These are phyloP conservation scores for Apteryx owenii DNA, from an alignment of 2,113 vertebrate species.

Conservation along the genomic window DNA sequence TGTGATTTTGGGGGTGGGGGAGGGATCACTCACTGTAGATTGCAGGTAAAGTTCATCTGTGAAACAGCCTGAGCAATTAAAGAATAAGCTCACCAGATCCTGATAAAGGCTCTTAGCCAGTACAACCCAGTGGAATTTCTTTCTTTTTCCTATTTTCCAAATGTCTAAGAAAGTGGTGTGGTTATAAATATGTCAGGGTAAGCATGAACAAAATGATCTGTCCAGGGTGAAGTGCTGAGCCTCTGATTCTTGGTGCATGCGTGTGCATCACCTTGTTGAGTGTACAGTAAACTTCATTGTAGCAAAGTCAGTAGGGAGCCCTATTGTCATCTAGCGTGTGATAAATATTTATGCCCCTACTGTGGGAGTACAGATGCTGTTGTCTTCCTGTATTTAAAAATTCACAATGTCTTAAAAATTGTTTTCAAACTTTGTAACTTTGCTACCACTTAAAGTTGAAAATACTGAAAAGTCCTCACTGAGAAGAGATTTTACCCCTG, in stretches of 20 bases:
- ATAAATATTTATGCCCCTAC: neutral
- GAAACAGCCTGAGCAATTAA: neutral
- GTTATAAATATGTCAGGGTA: neutral
- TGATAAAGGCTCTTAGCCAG: neutral
- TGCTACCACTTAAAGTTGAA: neutral
- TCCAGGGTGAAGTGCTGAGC: neutral
- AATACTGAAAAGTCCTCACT: neutral
- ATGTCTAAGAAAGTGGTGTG: neutral
- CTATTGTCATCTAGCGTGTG: neutral
- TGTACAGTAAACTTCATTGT: neutral
- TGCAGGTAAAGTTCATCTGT: neutral
- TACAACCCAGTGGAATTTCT: neutral
- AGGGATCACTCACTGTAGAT: neutral
- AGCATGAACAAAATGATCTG: neutral
- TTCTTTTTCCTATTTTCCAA: no score
- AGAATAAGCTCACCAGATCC: neutral
- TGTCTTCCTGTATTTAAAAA: neutral
- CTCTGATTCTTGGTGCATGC: neutral
- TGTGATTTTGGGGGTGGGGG: neutral
- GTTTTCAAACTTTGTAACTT: neutral
- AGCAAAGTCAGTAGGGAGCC: neutral
- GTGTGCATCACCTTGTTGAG: rapidly evolving
- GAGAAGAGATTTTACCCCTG: neutral
- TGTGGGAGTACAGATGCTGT: neutral
- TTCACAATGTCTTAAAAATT: neutral